These are phyloP conservation scores for Agelaius tricolor DNA, from an alignment of 2,113 vertebrate species.

Conservation along the genomic window DNA sequence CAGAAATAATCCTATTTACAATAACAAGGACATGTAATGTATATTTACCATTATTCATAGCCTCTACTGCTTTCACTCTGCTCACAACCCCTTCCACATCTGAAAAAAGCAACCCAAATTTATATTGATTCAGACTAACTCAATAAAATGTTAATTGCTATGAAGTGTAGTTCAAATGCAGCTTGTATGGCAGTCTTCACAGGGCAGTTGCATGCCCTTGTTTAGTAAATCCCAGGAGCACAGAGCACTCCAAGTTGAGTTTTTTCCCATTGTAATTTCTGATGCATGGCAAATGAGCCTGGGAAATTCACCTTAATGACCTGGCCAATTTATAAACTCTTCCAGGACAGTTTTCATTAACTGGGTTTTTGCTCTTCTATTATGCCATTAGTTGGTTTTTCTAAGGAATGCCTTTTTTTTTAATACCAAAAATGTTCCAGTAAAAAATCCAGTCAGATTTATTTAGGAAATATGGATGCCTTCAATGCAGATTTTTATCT, in stretches of 20 bases:
- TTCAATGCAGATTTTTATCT: background rate
- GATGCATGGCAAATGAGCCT: background rate
- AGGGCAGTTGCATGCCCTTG: background rate
- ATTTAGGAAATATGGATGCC: background rate
- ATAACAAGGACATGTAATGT: background rate
- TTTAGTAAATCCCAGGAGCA: background rate
- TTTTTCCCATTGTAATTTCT: background rate
- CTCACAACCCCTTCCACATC: background rate
- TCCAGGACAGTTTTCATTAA: background rate
- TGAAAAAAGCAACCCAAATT: background rate
- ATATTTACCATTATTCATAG: background rate
- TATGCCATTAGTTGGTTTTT: background rate
- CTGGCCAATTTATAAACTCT: background rate
- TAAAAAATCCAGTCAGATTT: background rate
- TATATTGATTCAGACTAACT: background rate
- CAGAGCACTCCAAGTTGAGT: background rate
- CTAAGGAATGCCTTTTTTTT: background rate
- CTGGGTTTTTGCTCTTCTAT: background rate
- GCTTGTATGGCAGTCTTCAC: background rate
- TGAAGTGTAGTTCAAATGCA: background rate
- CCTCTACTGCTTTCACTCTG: background rate
- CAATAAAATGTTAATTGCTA: background rate
- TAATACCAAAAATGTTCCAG: background rate
- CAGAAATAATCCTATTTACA: background rate
- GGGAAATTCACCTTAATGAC: background rate